Base-by-base conservation (phyloP, 2,888 invertebrate genomes). In the Agrotis clavis region DNA sequence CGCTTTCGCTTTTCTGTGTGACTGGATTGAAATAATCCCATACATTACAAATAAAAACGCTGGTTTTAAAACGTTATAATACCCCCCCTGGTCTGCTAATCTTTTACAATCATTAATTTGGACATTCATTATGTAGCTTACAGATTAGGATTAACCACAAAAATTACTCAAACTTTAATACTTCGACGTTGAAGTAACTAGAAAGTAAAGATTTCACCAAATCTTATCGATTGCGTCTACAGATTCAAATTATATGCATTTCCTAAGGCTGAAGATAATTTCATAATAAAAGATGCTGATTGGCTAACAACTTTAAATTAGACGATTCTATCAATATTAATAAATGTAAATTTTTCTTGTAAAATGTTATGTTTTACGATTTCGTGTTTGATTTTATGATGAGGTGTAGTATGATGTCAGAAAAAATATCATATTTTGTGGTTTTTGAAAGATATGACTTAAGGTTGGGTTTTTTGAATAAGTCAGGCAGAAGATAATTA, bases 151-250 rank as follows among this genome's bases (percentile, higher is more conserved):
- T 60, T 16, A 48, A 47, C 21, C 30, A 64, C 47, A 71, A 64
- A 54, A 60, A 63, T 66, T 57, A 65, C 18, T 66, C 11, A 70
- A 56, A 5, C 60, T 51, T 64, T 11, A 54, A 61, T 54, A 47
- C 19, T 61, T 71, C 63, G 47, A 67, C 50, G 51, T 35, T 35
- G n/a, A 57, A 11, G 41, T 19, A 14, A 54, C 16, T 51, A 57
- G 81, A 84, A 82, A 82, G 81, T 64, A n/a, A 2, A 21, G 72
- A 73, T 82, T 84, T 82, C 81, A 25, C 81, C 67, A 18, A 16
- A 71, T 56, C 50, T 57, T 41, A 11, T 51, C 25, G 50, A 73
- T 81, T 76, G 56, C 51, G 47, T 48, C 63, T 74, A 63, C 47
- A 81, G 56, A 83, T 70, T 74, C 19, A 83, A 81, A 83, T 75